Evolutionary conservation across 2,797 vertebrate species (phyloP).

Genomic region (Danio tinwini): DNA sequence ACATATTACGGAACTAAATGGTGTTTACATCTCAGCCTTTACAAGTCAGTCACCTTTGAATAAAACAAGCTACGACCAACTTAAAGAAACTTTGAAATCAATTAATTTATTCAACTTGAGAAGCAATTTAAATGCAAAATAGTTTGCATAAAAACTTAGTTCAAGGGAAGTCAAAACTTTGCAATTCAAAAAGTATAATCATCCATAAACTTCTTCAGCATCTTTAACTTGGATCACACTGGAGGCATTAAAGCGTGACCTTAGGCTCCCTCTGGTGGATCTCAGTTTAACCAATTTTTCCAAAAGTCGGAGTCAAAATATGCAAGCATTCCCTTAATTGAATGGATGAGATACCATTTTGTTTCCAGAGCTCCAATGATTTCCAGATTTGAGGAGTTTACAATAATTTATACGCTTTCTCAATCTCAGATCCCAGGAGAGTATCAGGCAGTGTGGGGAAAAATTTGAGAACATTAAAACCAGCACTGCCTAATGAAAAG

Average conservation of each 20-base stretch:
- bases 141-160: background rate
- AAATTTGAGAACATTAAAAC: slow-evolving; percentile 20
- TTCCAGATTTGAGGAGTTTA: slow-evolving; percentile 9
- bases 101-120: background rate
- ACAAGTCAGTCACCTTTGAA: too few relatives aligned
- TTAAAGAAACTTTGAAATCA: background rate
- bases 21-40: too few relatives aligned
- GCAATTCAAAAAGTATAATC: background rate
- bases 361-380: slow-evolving; percentile 32
- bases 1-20: too few relatives aligned
- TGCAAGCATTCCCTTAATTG: slow-evolving; percentile 13
- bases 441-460: background rate
- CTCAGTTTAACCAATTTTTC: background rate
- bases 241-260: background rate
- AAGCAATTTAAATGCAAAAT: background rate
- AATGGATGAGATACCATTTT: slow-evolving; percentile 51
- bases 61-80: too few relatives aligned
- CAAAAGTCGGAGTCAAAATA: slow-evolving; percentile 1
- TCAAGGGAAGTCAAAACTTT: too few relatives aligned
- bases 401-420: background rate
- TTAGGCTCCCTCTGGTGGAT: slow-evolving; percentile 69
- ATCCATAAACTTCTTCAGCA: background rate
- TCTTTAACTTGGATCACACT: background rate
- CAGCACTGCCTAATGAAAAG: background rate
- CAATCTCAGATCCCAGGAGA: background rate